phyloP scores from a whole-genome alignment of 2,888 invertebrate genomes.

The Amphipyra berbera region DNA sequence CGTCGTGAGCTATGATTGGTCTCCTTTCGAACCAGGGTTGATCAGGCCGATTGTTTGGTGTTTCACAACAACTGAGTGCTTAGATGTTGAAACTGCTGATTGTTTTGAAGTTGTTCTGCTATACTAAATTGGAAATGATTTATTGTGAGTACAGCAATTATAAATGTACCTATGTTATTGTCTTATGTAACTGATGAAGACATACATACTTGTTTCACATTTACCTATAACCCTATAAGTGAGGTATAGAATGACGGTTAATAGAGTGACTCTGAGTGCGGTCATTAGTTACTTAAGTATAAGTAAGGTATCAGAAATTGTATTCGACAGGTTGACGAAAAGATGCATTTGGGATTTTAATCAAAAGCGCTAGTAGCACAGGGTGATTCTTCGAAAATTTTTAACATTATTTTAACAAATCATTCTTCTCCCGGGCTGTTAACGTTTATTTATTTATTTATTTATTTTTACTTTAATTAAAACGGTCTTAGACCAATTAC shows the following conservation, averaged over 20 bases:
- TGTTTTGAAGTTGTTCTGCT: constrained; percentile 35
- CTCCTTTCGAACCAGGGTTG: constrained; percentile 32
- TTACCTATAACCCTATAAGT: no score
- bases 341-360: constrained; percentile 13
- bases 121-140: constrained; percentile 6
- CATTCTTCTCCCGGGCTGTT: no score
- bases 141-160: neutral
- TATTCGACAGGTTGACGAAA: constrained; percentile 1
- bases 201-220: no score
- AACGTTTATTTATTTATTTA: no score
- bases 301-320: constrained; percentile 6
- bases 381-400: no score
- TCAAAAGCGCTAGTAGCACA: constrained; percentile 8
- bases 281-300: no score
- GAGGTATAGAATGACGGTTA: no score
- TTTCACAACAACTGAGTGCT: constrained; percentile 37
- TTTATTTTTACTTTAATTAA: no score
- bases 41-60: constrained; percentile 20
- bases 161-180: neutral
- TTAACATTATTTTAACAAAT: no score
- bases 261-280: no score
- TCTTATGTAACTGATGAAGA: neutral
- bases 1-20: constrained; percentile 45
- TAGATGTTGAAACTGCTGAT: constrained; percentile 42
- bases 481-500: no score